phyloP scores from a whole-genome alignment of 1,140 invertebrate species.

The Saccostrea echinata region DNA sequence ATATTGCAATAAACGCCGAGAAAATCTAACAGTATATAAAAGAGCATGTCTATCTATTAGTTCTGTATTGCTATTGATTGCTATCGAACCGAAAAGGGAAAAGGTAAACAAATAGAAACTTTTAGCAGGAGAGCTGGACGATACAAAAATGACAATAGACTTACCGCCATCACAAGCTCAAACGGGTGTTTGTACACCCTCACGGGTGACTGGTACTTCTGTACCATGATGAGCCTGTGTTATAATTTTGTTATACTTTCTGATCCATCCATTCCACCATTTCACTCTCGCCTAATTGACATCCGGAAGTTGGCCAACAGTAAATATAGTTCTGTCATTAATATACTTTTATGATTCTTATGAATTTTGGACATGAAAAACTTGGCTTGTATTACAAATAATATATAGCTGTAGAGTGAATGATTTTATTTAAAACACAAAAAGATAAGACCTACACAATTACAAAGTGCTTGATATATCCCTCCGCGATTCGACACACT shows the following conservation, averaged over 20 bases:
- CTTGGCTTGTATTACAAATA: background rate
- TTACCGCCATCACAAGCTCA: conserved; percentile 97
- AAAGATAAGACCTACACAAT: background rate
- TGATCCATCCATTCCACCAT: background rate
- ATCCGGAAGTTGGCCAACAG: background rate
- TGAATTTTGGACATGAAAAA: too few species aligned
- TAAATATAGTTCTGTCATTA: background rate
- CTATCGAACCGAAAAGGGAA: background rate
- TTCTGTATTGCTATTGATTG: background rate
- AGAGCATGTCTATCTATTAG: background rate
- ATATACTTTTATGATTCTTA: background rate
- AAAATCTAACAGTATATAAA: background rate
- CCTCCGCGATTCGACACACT: background rate
- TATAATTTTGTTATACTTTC: conserved; percentile 38
- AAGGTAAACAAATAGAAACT: background rate
- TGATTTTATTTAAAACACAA: background rate
- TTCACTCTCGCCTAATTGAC: conserved; percentile 6
- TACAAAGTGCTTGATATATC: background rate
- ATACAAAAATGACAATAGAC: conserved; percentile 79
- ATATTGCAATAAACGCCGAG: background rate
- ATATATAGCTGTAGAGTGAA: background rate
- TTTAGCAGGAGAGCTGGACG: too few species aligned
- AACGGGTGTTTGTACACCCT: conserved; percentile 98
- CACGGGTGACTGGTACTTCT: conserved; percentile 97
- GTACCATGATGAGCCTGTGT: conserved; percentile 87